Evolutionary conservation across 1,140 invertebrate species (phyloP).

Genomic region (Matsumurasca onukii): DNA sequence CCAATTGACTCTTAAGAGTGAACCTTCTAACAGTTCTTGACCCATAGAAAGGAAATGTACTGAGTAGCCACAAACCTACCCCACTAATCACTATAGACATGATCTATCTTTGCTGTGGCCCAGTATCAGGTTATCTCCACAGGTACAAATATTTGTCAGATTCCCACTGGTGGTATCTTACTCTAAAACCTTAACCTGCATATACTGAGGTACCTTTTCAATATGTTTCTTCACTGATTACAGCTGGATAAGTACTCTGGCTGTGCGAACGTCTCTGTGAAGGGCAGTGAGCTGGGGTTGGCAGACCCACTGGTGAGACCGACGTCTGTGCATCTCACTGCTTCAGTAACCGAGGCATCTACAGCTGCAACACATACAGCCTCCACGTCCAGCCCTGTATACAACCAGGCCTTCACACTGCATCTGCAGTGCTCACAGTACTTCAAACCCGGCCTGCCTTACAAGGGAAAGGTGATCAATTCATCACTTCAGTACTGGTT

Average conservation of each 20-base stretch:
- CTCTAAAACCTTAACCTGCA: too few species aligned
- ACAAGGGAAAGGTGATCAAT: constrained; percentile 29
- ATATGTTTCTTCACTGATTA: background rate
- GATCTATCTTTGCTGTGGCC: too few species aligned
- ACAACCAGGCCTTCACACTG: constrained; percentile 8
- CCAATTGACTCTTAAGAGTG: too few species aligned
- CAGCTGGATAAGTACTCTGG: constrained; percentile 22
- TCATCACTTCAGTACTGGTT: too few species aligned
- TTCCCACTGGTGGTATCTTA: too few species aligned
- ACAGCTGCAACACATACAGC: background rate
- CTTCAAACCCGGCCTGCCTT: constrained; percentile 32
- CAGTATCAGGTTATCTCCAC: too few species aligned
- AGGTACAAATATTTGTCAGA: too few species aligned
- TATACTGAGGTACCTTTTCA: too few species aligned
- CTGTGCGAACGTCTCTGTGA: constrained; percentile 6
- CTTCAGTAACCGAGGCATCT: constrained; percentile 14
- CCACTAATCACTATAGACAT: too few species aligned
- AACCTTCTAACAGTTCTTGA: too few species aligned
- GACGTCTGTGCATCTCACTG: constrained; percentile 15
- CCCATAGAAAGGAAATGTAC: too few species aligned
- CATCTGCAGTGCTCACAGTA: constrained; percentile 26
- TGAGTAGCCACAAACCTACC: too few species aligned
- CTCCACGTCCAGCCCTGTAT: background rate
- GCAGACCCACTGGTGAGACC: background rate
- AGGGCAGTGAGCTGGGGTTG: constrained; percentile 14